Evolutionary conservation across 2,888 invertebrate species (phyloP), one percentile per base, ranked within the genome.

Genomic region (Papilio demoleus): DNA sequence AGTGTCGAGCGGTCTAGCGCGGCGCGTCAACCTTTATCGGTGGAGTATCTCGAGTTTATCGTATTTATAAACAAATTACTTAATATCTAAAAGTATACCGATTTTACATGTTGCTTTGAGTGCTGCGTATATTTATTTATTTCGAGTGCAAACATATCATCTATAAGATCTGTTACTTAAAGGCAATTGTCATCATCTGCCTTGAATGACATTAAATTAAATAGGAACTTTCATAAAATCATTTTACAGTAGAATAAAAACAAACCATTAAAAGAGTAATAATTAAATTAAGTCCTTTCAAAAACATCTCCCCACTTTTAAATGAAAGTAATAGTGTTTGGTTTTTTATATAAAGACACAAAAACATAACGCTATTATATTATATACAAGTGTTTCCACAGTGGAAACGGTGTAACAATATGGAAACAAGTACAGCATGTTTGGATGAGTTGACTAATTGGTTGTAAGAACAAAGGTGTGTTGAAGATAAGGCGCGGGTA

Each of bases 401-500:
- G 19, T 19, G 42, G 17, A 19, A 4, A 9, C 42, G 8, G 5
- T 1, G 17, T 83, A 83, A 81, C 83, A 80, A 78, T 77, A 84
- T 80, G 81, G 81, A 83, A 85, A 86, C 85, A 86, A 79, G 76
- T 75, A 73, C 71, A 75, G 79, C 78, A 81, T 80, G 80, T 82
- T 84, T 80, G 78, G 81, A 79, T 77, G 76, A 72, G 80, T 79
- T 74, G 82, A 80, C 76, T 82, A 80, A 83, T 81, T 81, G 79
- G 74, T 80, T 77, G 77, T 77, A 76, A 79, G 81, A 86, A 88
- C 86, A 87, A 88, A 88, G 87, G 85, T 84, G 77, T 77, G 75
- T 76, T 75, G 74, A 76, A 80, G 85, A 85, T 85, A 87, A 83
- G 83, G 82, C 76, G 73, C 76, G 74, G 76, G 72, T 75, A 73